phyloP scores from a whole-genome alignment of 2,888 invertebrate genomes.

The Beris chalybata region DNA sequence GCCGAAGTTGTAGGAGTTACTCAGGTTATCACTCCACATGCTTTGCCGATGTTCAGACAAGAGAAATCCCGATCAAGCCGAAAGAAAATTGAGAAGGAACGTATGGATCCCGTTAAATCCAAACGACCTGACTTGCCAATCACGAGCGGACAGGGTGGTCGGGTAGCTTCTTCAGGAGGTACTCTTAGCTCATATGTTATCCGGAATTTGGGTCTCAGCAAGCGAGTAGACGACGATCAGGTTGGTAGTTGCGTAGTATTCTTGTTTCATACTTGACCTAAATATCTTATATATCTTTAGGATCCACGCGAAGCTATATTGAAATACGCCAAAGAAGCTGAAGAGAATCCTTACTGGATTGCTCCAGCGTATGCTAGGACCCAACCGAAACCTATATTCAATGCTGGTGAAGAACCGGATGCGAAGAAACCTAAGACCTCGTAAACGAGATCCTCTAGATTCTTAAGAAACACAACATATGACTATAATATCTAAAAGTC shows the following conservation, averaged over 20 bases:
- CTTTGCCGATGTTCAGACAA: conserved; percentile 91
- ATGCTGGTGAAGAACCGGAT: conserved; percentile 49
- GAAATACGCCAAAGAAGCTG: conserved; percentile 92
- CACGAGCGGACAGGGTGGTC: conserved; percentile 87
- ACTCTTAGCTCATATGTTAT: conserved; percentile 96
- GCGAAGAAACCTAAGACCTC: conserved; percentile 52
- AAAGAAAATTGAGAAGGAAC: conserved; percentile 88
- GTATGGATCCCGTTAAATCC: conserved; percentile 84
- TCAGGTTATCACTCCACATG: conserved; percentile 95
- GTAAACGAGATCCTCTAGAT: conserved; percentile 31
- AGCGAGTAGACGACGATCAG: conserved; percentile 90
- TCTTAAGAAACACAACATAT: no score
- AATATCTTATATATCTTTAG: conserved; percentile 7
- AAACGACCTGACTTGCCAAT: conserved; percentile 82
- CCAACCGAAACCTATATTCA: conserved; percentile 82
- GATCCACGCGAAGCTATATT: conserved; percentile 95
- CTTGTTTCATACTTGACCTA: no score
- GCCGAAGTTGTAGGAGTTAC: conserved; percentile 86
- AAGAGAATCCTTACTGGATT: conserved; percentile 96
- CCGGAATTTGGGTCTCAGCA: conserved; percentile 90
- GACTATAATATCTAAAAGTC: no score
- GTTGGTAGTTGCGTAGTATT: not conserved
- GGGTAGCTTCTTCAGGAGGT: conserved; percentile 92
- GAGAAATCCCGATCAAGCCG: conserved; percentile 85
- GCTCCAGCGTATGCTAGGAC: conserved; percentile 88